Evolutionary conservation across 2,888 invertebrate species (phyloP), one percentile per base, ranked within the genome.

Genomic region (Halictus quadricinctus): DNA sequence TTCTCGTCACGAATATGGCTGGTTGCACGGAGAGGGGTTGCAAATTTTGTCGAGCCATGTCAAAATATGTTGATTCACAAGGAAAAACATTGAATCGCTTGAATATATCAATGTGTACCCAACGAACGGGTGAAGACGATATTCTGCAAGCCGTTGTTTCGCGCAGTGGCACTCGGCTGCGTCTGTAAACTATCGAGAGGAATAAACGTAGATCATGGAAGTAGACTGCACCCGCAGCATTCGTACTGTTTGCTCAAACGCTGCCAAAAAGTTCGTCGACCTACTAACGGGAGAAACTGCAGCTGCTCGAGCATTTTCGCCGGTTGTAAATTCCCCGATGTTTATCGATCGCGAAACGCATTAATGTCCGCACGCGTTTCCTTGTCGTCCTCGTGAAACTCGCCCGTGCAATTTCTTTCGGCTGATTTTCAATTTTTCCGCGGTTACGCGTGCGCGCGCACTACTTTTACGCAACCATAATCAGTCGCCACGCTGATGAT

Each of bases 231-330:
- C 70, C 50, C 76, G 48, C 50, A 48, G 79, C 70, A 73, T 60
- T 76, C 78, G 76, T 70, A 82, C 80, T 86, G 87, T 88, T 88
- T 88, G 84, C 79, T 76, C 50, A 69, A 69, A 70, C 80, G 81
- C 78, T 88, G 88, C 88, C 88, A 88, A 88, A 88, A 88, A 86
- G 87, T 88, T 83, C 86, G 83, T 86, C 76, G 87, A 88, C 88
- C 88, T 76, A 85, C 80, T 86, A 80, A 88, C 81, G 54, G 69
- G 79, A 81, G 87, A 79, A 76, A 72, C 69, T 78, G 87, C 87
- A 87, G 85, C 84, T 83, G 85, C 72, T 74, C 70, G 50, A 72
- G 78, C 77, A 64, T 79, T 79, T 79, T 77, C 69, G 50, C 70
- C 74, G 54, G 77, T 77, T 84, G 58, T 76, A 85, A 79, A 81